These are phyloP conservation scores for Callospermophilus lateralis DNA, from an alignment of 2,113 vertebrate genomes.

Conservation along the genomic window DNA sequence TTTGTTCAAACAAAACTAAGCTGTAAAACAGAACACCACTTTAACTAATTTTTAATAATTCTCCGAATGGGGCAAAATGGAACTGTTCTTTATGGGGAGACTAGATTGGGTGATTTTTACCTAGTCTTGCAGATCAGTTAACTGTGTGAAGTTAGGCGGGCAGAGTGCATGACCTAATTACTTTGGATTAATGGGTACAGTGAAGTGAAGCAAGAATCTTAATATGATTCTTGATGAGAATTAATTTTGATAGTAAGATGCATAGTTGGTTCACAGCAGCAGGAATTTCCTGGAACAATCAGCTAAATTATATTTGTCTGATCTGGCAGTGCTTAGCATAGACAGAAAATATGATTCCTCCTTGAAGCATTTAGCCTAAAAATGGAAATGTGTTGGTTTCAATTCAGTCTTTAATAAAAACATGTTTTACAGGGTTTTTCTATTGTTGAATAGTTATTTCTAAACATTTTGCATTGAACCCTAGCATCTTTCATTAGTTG, in stretches of 20 bases:
- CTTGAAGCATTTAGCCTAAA: not conserved
- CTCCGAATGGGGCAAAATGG: not conserved
- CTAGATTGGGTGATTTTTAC: not conserved
- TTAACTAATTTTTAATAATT: not conserved
- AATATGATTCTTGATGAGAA: not conserved
- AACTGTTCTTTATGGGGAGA: not conserved
- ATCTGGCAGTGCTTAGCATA: not conserved
- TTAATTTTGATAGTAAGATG: not conserved
- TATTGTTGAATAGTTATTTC: not conserved
- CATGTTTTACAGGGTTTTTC: not conserved
- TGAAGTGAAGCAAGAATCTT: not conserved
- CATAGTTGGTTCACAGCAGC: not conserved
- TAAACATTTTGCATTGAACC: not conserved
- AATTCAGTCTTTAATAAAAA: not conserved
- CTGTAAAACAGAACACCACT: not conserved
- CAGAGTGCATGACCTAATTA: not conserved
- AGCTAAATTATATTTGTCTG: not conserved
- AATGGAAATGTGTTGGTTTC: not conserved
- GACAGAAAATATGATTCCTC: not conserved
- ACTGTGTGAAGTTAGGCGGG: not conserved
- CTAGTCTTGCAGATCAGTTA: not conserved
- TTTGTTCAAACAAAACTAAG: not conserved
- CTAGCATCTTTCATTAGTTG: not conserved
- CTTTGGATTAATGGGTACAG: not conserved
- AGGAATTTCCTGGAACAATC: not conserved